These are phyloP conservation scores for Dryobates pubescens DNA, from an alignment of 2,797 vertebrate species.

Conservation along the genomic window DNA sequence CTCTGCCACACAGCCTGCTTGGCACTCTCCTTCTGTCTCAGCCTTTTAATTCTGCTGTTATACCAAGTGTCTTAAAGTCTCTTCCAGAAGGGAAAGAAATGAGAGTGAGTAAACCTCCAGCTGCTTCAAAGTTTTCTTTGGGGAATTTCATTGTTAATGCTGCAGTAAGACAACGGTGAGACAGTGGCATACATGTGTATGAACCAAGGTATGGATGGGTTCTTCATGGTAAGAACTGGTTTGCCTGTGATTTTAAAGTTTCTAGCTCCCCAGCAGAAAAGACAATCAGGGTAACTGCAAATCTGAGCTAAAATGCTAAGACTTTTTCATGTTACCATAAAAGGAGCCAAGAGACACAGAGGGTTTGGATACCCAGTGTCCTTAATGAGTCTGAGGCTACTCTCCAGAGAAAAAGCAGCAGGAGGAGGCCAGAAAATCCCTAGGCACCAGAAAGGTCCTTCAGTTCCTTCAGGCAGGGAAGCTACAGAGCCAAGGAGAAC, in stretches of 20 bases:
- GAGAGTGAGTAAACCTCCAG: background rate
- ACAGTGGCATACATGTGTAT: rapidly evolving
- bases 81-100: background rate
- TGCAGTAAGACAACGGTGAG: background rate
- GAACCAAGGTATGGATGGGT: background rate
- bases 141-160: background rate
- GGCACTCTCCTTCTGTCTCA: background rate
- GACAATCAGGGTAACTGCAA: background rate
- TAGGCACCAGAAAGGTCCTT: background rate
- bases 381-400: background rate
- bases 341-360: slow-evolving; percentile 16
- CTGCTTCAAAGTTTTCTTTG: background rate
- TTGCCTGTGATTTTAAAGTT: background rate
- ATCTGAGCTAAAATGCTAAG: slow-evolving; percentile 1
- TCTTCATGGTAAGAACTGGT: background rate
- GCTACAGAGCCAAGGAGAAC: background rate
- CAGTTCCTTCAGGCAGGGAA: background rate
- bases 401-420: slow-evolving; percentile 18
- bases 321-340: slow-evolving; percentile 44
- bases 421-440: background rate
- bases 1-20: background rate
- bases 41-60: background rate
- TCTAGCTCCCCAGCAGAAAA: background rate
- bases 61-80: background rate
- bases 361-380: background rate